phyloP scores from a whole-genome alignment of 2,888 invertebrate genomes.

The Agrotis segetum region DNA sequence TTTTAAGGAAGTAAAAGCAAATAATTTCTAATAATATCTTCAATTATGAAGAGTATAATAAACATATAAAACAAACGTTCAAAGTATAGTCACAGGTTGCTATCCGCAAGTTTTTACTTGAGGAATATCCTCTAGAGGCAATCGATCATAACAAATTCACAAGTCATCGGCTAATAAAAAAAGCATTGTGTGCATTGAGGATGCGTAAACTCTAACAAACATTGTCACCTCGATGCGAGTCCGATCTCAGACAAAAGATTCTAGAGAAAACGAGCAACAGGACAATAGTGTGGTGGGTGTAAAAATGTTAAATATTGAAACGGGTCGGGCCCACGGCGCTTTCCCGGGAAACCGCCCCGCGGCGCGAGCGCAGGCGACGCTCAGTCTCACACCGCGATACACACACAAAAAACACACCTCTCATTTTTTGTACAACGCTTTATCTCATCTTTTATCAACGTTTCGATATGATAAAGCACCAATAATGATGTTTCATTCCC shows the following conservation, averaged over 20 bases:
- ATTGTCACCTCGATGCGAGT: slow-evolving; percentile 88
- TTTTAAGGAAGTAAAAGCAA: slow-evolving; percentile 25
- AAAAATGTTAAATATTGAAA: slow-evolving; percentile 88
- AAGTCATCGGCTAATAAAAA: slow-evolving; percentile 89
- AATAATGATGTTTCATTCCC: slow-evolving; percentile 90
- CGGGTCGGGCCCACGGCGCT: slow-evolving; percentile 80
- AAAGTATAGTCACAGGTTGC: slow-evolving; percentile 74
- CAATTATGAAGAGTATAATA: slow-evolving; percentile 44
- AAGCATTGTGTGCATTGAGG: slow-evolving; percentile 85
- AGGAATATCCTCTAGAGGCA: slow-evolving; percentile 73
- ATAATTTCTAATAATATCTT: slow-evolving; percentile 11
- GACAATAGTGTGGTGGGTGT: slow-evolving; percentile 87
- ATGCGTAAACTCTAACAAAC: slow-evolving; percentile 87
- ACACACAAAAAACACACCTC: slow-evolving; percentile 85
- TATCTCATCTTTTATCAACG: slow-evolving; percentile 87
- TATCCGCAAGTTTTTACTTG: slow-evolving; percentile 77
- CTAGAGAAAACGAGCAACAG: slow-evolving; percentile 80
- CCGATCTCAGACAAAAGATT: slow-evolving; percentile 86
- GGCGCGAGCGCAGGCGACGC: slow-evolving; percentile 87
- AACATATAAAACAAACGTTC: slow-evolving; percentile 62
- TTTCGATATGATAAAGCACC: slow-evolving; percentile 88
- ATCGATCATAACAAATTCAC: slow-evolving; percentile 91
- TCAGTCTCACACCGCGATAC: slow-evolving; percentile 86
- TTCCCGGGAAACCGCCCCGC: slow-evolving; percentile 90
- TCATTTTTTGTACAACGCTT: slow-evolving; percentile 79